Evolutionary conservation across 2,113 vertebrate species (phyloP).

Genomic region (Maccullochella peelii): DNA sequence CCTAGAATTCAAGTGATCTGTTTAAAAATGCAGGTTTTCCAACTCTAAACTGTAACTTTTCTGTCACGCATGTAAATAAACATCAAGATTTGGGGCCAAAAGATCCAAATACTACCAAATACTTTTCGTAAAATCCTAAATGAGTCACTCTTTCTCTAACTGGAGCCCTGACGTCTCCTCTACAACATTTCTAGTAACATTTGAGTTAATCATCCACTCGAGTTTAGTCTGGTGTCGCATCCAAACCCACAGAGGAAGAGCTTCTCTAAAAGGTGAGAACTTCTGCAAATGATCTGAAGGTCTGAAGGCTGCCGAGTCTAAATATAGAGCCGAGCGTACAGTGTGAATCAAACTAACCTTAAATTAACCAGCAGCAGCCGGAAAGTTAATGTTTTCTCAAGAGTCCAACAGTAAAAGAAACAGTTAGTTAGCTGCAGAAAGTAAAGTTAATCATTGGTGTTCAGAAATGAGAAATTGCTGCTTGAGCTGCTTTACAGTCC

Average conservation of each 20-base stretch:
- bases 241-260: background rate
- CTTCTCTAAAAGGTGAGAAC: background rate
- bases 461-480: background rate
- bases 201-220: slow-evolving; percentile 5
- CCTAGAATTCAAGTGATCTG: background rate
- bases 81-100: too few species aligned
- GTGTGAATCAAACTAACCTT: slow-evolving; percentile 4
- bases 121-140: too few species aligned
- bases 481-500: background rate
- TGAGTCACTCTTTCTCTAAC: background rate
- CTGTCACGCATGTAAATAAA: background rate
- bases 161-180: background rate
- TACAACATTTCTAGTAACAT: rapidly evolving
- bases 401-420: background rate
- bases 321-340: background rate
- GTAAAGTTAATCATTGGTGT: background rate
- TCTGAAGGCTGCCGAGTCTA: background rate
- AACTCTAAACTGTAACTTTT: background rate
- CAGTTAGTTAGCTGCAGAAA: background rate
- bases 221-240: background rate
- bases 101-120: too few species aligned
- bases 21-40: background rate
- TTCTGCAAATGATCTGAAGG: background rate
- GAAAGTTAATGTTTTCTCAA: slow-evolving; percentile 13
- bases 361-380: slow-evolving; percentile 7